Base-by-base conservation (phyloP, 2,888 invertebrate species). In the Trichogramma dendrolimi region DNA sequence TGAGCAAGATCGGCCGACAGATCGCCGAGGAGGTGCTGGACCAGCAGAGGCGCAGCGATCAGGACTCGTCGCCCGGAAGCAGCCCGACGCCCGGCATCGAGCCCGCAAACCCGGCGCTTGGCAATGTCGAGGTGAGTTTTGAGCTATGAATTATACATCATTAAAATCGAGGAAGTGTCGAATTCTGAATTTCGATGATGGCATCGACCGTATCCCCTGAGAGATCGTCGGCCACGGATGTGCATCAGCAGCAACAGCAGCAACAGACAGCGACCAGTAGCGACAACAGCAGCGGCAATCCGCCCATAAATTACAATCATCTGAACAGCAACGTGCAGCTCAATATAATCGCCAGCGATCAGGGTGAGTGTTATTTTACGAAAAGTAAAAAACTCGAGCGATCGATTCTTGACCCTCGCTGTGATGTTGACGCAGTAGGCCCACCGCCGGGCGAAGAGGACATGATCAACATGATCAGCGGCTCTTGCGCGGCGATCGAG, bases 1-100 rank as follows among this genome's bases (percentile, higher is more conserved):
- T 90, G 50, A 90, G 90, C 74, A 90, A 91, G 82, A 92, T 93
- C 67, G 92, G 93, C 6, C 83, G 89, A 60, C 88, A 91, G 77
- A 91, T 93, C 72, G 92, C 91, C 0, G 91, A 91, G 69, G 89
- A 91, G 76, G 89, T 87, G 54, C 74, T 89, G 69, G 84, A 84
- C 68, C 85, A 87, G 72, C 85, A 86, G 70, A 80, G 83, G 69
- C 79, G 83, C 64, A 78, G 80, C 44, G 82, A 81, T 56, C 83
- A 83, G 61, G 81, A 82, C 1, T 82, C 83, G 43, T 77, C 81
- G 27, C 80, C 76, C n/a, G 80, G 78, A 64, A 83, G 82, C 73
- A 83, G 82, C 74, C 75, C 74, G 44, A 73, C 70, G 5, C 81
- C 82, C 42, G 76, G 77, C 63, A 77, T 81, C 6, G 81, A 81